Evolutionary conservation across 2,888 invertebrate species (phyloP).

Genomic region (Steinernema scapterisci): DNA sequence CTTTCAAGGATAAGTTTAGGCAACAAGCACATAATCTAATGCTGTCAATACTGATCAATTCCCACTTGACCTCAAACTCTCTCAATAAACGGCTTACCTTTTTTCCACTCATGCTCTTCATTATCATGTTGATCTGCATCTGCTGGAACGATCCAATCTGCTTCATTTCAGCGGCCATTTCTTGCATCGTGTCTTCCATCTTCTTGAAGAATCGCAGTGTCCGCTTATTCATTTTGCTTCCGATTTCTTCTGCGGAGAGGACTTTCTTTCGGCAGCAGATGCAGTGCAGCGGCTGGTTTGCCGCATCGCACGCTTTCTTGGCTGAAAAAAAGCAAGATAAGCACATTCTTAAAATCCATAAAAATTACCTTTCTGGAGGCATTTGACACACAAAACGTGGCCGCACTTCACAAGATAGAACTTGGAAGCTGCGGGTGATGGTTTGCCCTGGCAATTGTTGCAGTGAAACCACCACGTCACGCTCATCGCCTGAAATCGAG

Average conservation of each 20-base stretch:
- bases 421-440: not conserved
- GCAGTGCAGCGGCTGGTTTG: not conserved
- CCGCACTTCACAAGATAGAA: constrained; percentile 23
- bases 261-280: constrained; percentile 25
- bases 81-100: not conserved
- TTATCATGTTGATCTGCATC: constrained; percentile 1
- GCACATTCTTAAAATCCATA: not conserved
- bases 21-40: not conserved
- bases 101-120: not conserved
- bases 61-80: not conserved
- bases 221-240: constrained; percentile 2
- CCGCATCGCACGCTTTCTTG: constrained; percentile 19
- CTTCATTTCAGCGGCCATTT: constrained; percentile 15
- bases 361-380: constrained; percentile 7
- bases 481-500: not conserved
- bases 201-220: constrained; percentile 26
- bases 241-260: constrained; percentile 3
- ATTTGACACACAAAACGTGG: constrained; percentile 1
- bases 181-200: constrained; percentile 20
- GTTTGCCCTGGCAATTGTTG: not conserved
- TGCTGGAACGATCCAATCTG: constrained; percentile 6
- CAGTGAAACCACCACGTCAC: constrained; percentile 27
- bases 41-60: no score
- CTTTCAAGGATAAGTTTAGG: no score
- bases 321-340: not conserved